Evolutionary conservation across 2,113 vertebrate genomes (phyloP).

Genomic region (Sinocyclocheilus maitianheensis): DNA sequence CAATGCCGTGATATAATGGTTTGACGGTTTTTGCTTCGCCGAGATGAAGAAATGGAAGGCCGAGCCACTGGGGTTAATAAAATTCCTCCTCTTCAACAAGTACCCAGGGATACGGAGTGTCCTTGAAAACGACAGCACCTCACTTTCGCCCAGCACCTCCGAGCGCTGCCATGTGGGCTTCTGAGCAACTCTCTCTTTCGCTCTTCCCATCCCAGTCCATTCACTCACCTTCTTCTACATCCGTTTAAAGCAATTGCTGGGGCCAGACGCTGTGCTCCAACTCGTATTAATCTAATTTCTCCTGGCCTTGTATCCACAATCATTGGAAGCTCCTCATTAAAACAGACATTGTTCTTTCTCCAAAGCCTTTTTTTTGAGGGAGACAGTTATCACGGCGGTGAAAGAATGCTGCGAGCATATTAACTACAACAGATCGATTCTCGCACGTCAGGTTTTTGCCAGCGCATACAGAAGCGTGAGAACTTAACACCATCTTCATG

Average conservation of each 20-base stretch:
- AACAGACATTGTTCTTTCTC: constrained; percentile 12
- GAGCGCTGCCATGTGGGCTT: constrained; percentile 56
- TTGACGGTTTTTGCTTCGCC: constrained; percentile 74
- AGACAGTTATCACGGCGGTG: constrained; percentile 64
- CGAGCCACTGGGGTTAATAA: constrained; percentile 83
- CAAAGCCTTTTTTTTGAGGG: constrained; percentile 46
- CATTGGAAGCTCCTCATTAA: constrained; percentile 5
- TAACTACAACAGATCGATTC: constrained; percentile 68
- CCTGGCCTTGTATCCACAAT: neutral
- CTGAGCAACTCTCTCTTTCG: constrained; percentile 62
- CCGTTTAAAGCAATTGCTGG: neutral
- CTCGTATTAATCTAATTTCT: neutral
- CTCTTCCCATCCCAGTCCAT: constrained; percentile 31
- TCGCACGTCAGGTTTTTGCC: constrained; percentile 65
- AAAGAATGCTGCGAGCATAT: constrained; percentile 59
- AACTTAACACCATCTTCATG: constrained; percentile 76
- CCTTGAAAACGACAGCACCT: constrained; percentile 78
- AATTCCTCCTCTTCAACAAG: constrained; percentile 85
- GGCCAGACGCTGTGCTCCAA: no score
- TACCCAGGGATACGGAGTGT: constrained; percentile 79
- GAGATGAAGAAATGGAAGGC: constrained; percentile 75
- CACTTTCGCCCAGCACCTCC: constrained; percentile 68
- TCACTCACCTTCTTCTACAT: constrained; percentile 11
- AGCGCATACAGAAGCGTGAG: constrained; percentile 67
- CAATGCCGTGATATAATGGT: constrained; percentile 75